These are phyloP conservation scores for Eretmodus cyanostictus DNA, from an alignment of 2,113 vertebrate species.

Conservation along the genomic window DNA sequence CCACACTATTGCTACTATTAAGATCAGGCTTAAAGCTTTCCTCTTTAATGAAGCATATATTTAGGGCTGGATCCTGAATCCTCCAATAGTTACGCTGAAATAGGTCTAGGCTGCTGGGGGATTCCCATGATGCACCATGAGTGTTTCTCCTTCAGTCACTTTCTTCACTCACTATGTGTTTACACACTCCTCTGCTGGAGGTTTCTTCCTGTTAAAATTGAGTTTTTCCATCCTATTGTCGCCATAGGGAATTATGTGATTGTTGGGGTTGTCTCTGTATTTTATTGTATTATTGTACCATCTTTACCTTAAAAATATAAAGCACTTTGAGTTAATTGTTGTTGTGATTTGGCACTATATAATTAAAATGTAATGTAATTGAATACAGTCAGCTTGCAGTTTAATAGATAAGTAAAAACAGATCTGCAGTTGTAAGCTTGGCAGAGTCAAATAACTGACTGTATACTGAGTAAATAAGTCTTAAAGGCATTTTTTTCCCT, in stretches of 20 bases:
- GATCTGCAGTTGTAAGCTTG: background rate
- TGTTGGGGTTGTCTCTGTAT: background rate
- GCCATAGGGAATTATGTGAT: background rate
- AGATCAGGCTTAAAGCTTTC: background rate
- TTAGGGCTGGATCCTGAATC: background rate
- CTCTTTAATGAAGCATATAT: background rate
- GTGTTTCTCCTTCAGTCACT: background rate
- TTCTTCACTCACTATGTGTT: background rate
- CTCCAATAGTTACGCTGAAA: background rate
- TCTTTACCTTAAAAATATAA: background rate
- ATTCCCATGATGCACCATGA: background rate
- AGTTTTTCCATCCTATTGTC: background rate
- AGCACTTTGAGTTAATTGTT: background rate
- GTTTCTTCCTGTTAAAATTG: background rate
- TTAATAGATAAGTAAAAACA: background rate
- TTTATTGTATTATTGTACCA: background rate
- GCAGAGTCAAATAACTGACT: background rate
- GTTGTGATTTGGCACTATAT: background rate
- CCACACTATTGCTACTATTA: background rate
- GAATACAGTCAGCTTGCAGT: background rate
- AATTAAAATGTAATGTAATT: background rate
- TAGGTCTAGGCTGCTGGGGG: background rate
- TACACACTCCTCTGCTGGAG: background rate
- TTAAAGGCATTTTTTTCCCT: background rate
- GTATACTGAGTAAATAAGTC: background rate